Conservation (phyloP, 2,113 vertebrate genomes). For the Festucalex cinctus region DNA sequence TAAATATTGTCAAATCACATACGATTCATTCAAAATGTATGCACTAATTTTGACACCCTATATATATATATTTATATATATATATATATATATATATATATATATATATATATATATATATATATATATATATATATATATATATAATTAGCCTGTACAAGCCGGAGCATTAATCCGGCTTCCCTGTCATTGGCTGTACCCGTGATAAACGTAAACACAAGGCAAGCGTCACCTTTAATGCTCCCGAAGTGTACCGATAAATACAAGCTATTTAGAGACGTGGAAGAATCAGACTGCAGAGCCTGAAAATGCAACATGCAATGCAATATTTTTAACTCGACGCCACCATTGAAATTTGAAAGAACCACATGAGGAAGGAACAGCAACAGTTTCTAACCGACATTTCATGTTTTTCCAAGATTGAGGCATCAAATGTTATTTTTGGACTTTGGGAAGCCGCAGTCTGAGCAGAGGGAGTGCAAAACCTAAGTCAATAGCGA, state of each 20-base stretch:
- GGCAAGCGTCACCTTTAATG: background rate
- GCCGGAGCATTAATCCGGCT: background rate
- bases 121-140: too few relatives aligned
- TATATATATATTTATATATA: too few relatives aligned
- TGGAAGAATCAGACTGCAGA: background rate
- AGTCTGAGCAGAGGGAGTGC: conserved; percentile 1
- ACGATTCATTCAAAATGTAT: too few relatives aligned
- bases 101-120: too few relatives aligned
- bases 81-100: too few relatives aligned
- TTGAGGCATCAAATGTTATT: conserved; percentile 19
- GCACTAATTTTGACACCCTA: too few relatives aligned
- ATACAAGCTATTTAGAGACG: conserved; percentile 14
- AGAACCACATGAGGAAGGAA: conserved; percentile 20
- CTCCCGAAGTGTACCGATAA: conserved; percentile 10
- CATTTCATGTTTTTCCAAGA: conserved; percentile 12
- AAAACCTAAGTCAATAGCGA: conserved; percentile 15
- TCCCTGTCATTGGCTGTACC: too few relatives aligned
- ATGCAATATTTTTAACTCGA: background rate
- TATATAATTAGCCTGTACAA: background rate
- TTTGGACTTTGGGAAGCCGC: background rate
- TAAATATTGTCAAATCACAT: too few relatives aligned
- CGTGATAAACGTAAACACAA: too few relatives aligned
- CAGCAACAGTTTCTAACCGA: conserved; percentile 5
- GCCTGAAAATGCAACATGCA: conserved; percentile 11
- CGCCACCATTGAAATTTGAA: background rate